phyloP scores from a whole-genome alignment of 2,113 vertebrate species.

The Platysteira castanea region DNA sequence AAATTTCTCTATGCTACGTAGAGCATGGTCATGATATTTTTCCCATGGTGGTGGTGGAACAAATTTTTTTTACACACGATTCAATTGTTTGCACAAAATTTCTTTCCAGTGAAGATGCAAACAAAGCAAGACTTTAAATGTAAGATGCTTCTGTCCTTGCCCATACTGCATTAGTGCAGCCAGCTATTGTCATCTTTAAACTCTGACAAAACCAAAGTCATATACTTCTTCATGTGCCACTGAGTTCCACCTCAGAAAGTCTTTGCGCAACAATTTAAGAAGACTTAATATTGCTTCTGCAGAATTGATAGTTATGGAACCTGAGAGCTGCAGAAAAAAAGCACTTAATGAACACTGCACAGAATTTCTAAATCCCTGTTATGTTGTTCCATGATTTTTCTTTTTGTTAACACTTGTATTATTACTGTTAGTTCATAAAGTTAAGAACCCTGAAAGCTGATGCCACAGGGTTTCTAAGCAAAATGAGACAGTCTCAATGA shows the following conservation, averaged over 20 bases:
- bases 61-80: not conserved
- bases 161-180: not conserved
- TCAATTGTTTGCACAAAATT: not conserved
- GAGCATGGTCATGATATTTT: not conserved
- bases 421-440: not conserved
- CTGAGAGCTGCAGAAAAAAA: not conserved
- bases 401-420: not conserved
- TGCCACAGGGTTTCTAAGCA: not conserved
- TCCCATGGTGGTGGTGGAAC: not conserved
- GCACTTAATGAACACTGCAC: not conserved
- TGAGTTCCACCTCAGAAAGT: not conserved
- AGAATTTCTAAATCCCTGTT: not conserved
- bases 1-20: not conserved
- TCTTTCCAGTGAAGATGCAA: not conserved
- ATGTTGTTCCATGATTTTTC: not conserved
- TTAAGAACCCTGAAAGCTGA: not conserved
- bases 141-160: not conserved
- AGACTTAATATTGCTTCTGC: not conserved
- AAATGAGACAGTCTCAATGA: not conserved
- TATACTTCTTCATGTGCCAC: not conserved
- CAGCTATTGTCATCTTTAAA: not conserved
- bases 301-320: not conserved
- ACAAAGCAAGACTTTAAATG: not conserved
- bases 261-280: not conserved
- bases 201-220: not conserved